Evolutionary conservation across 2,797 vertebrate species (phyloP).

Genomic region (Dryobates pubescens): DNA sequence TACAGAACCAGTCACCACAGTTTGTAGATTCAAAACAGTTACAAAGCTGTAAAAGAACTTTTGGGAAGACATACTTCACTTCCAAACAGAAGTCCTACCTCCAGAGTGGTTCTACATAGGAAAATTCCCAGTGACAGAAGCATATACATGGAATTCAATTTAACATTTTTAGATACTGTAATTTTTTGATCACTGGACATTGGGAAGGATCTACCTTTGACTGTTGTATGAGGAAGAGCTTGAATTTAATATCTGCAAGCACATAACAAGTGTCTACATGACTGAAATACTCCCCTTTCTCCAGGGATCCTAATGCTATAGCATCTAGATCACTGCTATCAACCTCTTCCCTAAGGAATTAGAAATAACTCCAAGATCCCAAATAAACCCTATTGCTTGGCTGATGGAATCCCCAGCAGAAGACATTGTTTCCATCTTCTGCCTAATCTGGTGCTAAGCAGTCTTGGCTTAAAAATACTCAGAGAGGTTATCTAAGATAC

Average conservation of each 20-base stretch:
- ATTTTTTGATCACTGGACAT: constrained; percentile 4
- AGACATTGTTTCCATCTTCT: background rate
- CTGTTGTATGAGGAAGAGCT: background rate
- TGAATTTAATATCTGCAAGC: constrained; percentile 20
- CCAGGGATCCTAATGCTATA: background rate
- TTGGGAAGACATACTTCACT: background rate
- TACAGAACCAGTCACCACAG: background rate
- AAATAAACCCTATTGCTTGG: background rate
- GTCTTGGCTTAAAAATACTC: background rate
- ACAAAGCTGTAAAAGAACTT: background rate
- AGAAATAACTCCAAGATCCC: constrained; percentile 2
- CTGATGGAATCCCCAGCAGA: background rate
- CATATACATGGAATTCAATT: background rate
- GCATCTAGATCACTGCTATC: constrained; percentile 4
- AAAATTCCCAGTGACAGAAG: constrained; percentile 6
- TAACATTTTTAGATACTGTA: background rate
- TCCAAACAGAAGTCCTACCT: constrained; percentile 1
- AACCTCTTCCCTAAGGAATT: background rate
- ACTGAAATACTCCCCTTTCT: background rate
- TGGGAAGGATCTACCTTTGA: background rate
- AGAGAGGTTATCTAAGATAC: background rate
- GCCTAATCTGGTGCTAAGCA: background rate
- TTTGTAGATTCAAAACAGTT: background rate
- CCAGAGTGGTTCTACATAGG: background rate
- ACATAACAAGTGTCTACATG: background rate